Conservation (phyloP, 2,113 vertebrate genomes). For the Thinocorus orbignyianus region DNA sequence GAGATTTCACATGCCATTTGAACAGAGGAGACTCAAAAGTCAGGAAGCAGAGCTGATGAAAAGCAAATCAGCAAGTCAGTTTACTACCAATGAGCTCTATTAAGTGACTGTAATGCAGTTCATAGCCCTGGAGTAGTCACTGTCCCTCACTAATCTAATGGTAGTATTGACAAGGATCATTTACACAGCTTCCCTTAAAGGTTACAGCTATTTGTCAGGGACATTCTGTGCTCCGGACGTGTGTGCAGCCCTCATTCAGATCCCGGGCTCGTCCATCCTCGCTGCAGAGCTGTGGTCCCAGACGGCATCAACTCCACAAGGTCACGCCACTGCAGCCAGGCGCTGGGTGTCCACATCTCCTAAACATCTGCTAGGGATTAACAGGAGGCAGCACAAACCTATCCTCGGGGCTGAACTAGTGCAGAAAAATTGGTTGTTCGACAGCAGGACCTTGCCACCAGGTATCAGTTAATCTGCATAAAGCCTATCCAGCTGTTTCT, state of each 20-base stretch:
- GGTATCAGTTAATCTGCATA: slow-evolving; percentile 12
- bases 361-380: slow-evolving; percentile 14
- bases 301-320: fast-evolving
- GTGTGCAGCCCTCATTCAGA: not conserved
- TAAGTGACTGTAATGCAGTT: slow-evolving; percentile 49
- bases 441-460: not conserved
- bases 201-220: slow-evolving; percentile 25
- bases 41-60: slow-evolving; percentile 25
- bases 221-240: not conserved
- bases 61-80: slow-evolving; percentile 39
- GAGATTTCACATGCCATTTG: slow-evolving; percentile 12
- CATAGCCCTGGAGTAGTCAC: slow-evolving; percentile 34
- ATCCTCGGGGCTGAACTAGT: not conserved
- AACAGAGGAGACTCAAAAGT: not conserved
- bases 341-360: not conserved
- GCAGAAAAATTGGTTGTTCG: not conserved
- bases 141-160: slow-evolving; percentile 44
- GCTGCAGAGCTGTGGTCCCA: fast-evolving
- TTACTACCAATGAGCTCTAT: slow-evolving; percentile 44
- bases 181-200: slow-evolving; percentile 44
- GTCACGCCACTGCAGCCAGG: not conserved
- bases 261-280: not conserved
- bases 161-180: slow-evolving; percentile 55
- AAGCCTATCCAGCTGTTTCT: slow-evolving; percentile 19
- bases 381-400: not conserved